Percentiles rank a stretch among this genome's conserved stretches.
These are phyloP conservation scores for Chaitophorus viminalis DNA, from an alignment of 2,888 invertebrate species.

Conservation along the genomic window DNA sequence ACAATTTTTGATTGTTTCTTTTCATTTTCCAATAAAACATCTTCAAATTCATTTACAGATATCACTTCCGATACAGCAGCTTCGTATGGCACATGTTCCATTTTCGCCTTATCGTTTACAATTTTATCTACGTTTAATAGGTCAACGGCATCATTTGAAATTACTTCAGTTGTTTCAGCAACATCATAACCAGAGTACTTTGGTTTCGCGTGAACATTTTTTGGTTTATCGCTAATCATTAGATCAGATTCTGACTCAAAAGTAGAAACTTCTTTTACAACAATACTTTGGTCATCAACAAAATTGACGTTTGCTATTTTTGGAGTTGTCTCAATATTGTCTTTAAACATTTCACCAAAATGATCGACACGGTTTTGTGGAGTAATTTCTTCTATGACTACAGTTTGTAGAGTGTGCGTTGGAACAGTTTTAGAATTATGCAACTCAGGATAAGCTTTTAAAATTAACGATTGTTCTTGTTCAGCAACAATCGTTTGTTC, in stretches of 20 bases:
- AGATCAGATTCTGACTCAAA: conserved; percentile 67
- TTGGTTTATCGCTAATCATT: conserved; percentile 67
- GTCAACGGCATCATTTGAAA: conserved; percentile 64
- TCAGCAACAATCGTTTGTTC: conserved; percentile 68
- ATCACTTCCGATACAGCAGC: conserved; percentile 68
- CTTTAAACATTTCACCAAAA: conserved; percentile 65
- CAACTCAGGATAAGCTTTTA: neutral
- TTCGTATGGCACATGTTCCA: conserved; percentile 64
- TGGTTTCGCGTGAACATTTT: conserved; percentile 65
- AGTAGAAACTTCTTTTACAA: conserved; percentile 69
- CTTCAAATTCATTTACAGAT: conserved; percentile 65
- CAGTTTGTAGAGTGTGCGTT: conserved; percentile 70
- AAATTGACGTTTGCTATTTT: conserved; percentile 70
- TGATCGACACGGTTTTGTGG: conserved; percentile 69
- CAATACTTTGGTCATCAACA: conserved; percentile 73
- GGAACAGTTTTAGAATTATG: conserved; percentile 66
- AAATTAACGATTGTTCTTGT: conserved; percentile 45
- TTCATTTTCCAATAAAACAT: neutral
- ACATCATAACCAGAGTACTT: conserved; percentile 67
- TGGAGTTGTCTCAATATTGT: conserved; percentile 66
- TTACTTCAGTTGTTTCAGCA: conserved; percentile 68
- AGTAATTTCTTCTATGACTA: conserved; percentile 69
- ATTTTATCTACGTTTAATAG: conserved; percentile 65
- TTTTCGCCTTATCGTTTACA: conserved; percentile 36
- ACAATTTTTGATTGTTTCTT: conserved; percentile 64